A percentile compares a stretch with the other conserved stretches of the same genome.
phyloP scores from a whole-genome alignment of 2,797 vertebrate genomes.

The Eidolon dupreanum region DNA sequence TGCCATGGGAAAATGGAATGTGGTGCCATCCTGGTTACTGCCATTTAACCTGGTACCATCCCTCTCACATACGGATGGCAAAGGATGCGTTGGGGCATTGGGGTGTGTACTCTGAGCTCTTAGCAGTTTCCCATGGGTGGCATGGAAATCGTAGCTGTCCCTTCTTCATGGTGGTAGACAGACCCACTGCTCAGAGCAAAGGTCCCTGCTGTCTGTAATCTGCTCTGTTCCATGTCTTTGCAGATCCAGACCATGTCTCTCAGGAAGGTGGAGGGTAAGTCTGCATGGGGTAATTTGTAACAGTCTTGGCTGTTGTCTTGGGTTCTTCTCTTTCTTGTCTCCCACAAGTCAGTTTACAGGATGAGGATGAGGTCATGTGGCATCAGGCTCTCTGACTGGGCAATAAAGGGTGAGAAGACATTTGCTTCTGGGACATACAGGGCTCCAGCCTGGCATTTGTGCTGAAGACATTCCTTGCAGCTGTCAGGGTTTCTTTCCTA shows the following conservation, averaged over 20 bases:
- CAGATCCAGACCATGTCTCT: constrained; percentile 84
- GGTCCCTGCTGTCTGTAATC: neutral
- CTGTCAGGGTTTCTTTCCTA: neutral
- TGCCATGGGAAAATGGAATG: neutral
- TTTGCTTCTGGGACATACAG: neutral
- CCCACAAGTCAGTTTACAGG: neutral
- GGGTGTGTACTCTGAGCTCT: neutral
- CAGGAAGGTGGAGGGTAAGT: constrained; percentile 83
- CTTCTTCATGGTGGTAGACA: neutral
- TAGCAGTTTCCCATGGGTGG: neutral
- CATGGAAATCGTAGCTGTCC: neutral
- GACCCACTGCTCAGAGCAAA: neutral
- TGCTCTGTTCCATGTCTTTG: constrained; percentile 57
- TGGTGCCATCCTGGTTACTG: neutral
- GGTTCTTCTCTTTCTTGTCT: neutral
- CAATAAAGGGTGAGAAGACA: neutral
- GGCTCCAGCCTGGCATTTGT: neutral
- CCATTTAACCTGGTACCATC: too few relatives aligned
- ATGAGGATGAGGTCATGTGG: neutral
- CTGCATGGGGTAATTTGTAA: neutral
- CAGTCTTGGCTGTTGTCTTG: neutral
- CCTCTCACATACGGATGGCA: neutral
- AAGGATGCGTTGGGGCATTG: neutral
- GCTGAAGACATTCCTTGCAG: neutral
- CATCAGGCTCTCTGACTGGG: neutral